Evolutionary conservation across 2,113 vertebrate species (phyloP), one percentile per base, ranked within the genome.

Genomic region (Tragulus kanchil): DNA sequence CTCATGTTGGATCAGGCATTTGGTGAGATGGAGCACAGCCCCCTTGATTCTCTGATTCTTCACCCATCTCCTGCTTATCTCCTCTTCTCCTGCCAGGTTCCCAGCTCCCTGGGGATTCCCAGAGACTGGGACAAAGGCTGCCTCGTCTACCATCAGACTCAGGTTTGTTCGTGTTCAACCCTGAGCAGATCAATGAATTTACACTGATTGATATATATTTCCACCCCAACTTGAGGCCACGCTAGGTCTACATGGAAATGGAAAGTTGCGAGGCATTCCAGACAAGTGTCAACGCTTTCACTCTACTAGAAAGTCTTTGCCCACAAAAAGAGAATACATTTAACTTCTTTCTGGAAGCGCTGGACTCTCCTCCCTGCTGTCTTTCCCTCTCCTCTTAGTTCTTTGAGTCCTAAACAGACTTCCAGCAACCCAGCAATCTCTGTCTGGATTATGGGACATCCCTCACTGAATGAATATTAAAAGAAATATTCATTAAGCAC

Each of bases 381-480:
- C n/a, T 3, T 26, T 62, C 13, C 21, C 15, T 31, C 3, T 92
- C 12, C 42, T 42, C 16, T 67, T 54, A n/a, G 42, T 52, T 89
- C 50, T 95, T 71, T 79, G 77, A 83, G 31, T 21, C 13, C 5
- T 64, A 71, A 82, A 83, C n/a, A 8, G 67, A 96, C 86, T 56
- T 25, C 45, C 31, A 83, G 3, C 10, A 94, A 48, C 2, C 56
- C 8, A 69, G 36, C 36, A 36, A 25, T 94, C 36, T 87, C 86
- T 83, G 15, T 3, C 4, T 97, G 58, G 81, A 88, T 0, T 1
- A 89, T 82, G 58, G 31, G n/a, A 61, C 62, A 92, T 56, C 12
- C 56, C 12, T 88, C 81, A 89, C 90, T 64, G 95, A 61, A 95
- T 64, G 95, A 61, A 95, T 95, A 82, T 90, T 95, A 75, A 86